Conservation (phyloP, 2,888 invertebrate species). For the Chrysomela aeneicollis region DNA sequence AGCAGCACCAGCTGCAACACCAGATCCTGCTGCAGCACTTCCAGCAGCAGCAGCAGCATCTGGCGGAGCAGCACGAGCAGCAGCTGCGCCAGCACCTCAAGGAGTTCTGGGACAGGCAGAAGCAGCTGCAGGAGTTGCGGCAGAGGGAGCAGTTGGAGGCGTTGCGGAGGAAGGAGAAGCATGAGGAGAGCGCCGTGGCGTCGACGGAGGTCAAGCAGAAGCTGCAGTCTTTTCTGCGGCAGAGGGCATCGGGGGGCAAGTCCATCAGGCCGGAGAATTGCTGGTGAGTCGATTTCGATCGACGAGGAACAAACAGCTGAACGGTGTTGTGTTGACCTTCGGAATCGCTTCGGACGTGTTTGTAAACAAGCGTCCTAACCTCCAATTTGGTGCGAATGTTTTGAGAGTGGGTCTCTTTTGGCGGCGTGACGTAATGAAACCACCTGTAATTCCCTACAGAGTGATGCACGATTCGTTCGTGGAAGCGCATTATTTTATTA, state of each 20-base stretch:
- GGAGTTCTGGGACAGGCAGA: slow-evolving; percentile 92
- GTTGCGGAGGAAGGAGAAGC: slow-evolving; percentile 91
- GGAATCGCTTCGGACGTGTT: slow-evolving; percentile 24
- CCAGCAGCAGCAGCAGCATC: slow-evolving; percentile 89
- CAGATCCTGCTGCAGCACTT: slow-evolving; percentile 90
- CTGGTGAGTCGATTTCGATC: slow-evolving; percentile 53
- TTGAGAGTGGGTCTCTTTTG: background rate
- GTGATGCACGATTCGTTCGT: background rate
- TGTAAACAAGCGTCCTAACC: slow-evolving; percentile 31
- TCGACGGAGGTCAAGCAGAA: slow-evolving; percentile 97
- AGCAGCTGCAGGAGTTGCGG: slow-evolving; percentile 75
- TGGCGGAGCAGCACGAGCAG: slow-evolving; percentile 90
- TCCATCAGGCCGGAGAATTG: slow-evolving; percentile 59
- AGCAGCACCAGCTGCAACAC: slow-evolving; percentile 92
- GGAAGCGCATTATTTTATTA: no score
- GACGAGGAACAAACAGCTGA: slow-evolving; percentile 35
- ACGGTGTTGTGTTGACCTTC: slow-evolving; percentile 21
- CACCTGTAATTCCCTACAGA: background rate
- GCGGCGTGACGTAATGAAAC: background rate
- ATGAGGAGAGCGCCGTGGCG: slow-evolving; percentile 95
- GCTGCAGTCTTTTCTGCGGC: slow-evolving; percentile 74
- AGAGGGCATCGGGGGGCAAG: slow-evolving; percentile 59
- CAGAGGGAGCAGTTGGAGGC: slow-evolving; percentile 86
- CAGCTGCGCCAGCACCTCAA: slow-evolving; percentile 89
- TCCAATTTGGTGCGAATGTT: slow-evolving; percentile 10